Percentiles rank a stretch among this genome's conserved stretches.
phyloP scores from a whole-genome alignment of 2,797 vertebrate species.

The Sylvia borin region DNA sequence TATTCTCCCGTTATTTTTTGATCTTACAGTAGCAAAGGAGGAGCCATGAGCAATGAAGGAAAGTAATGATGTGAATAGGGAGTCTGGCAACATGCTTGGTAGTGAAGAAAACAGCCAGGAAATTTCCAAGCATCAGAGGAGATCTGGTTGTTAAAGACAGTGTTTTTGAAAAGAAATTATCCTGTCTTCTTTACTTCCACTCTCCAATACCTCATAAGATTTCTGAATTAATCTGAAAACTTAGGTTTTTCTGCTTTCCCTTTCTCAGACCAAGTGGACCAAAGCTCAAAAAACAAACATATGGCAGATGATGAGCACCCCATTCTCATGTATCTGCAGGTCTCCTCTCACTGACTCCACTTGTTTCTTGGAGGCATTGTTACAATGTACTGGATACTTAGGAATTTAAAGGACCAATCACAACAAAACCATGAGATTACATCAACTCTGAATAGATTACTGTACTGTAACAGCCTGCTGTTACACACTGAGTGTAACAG shows the following conservation, averaged over 20 bases:
- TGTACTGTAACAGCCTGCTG: neutral
- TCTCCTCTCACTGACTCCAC: neutral
- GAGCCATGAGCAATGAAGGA: neutral
- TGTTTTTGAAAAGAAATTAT: neutral
- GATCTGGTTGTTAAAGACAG: neutral
- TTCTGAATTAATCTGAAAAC: neutral
- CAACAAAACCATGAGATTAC: neutral
- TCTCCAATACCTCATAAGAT: neutral
- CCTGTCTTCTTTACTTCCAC: neutral
- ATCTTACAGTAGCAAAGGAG: neutral
- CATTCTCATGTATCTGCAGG: neutral
- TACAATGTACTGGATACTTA: neutral
- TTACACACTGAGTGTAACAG: neutral
- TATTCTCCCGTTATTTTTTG: neutral
- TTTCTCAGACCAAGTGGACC: neutral
- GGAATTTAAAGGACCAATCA: neutral
- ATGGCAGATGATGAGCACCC: neutral
- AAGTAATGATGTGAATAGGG: neutral
- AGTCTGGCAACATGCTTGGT: neutral
- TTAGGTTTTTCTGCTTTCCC: neutral
- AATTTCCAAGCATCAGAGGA: neutral
- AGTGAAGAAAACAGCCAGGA: neutral
- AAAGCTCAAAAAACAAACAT: neutral
- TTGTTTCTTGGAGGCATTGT: neutral
- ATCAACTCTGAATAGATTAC: neutral